phyloP scores from a whole-genome alignment of 2,888 invertebrate genomes.

The Agrochola circellaris region DNA sequence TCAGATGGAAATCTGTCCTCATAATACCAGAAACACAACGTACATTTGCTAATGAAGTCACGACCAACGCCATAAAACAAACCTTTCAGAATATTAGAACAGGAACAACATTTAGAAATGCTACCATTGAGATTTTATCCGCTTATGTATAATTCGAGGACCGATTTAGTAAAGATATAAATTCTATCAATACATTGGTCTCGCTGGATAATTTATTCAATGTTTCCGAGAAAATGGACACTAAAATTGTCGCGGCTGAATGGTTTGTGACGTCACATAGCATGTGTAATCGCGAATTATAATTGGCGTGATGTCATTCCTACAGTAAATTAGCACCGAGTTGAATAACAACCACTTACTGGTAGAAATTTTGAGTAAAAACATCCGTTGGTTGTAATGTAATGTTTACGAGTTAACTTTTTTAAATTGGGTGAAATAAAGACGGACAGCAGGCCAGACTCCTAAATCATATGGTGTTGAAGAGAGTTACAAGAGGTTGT shows the following conservation, averaged over 20 bases:
- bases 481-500: neutral
- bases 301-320: constrained; percentile 73
- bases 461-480: constrained; percentile 4
- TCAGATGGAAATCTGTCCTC: constrained; percentile 38
- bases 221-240: constrained; percentile 45
- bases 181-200: constrained; percentile 16
- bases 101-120: constrained; percentile 20
- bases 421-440: constrained; percentile 45
- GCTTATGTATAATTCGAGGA: constrained; percentile 29
- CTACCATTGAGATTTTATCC: constrained; percentile 18
- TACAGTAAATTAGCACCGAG: constrained; percentile 65
- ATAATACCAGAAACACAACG: constrained; percentile 25
- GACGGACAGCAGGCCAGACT: constrained; percentile 12
- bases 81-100: constrained; percentile 35
- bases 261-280: constrained; percentile 50
- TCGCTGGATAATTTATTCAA: constrained; percentile 35
- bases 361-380: constrained; percentile 37
- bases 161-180: constrained; percentile 8
- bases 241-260: constrained; percentile 37
- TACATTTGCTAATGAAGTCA: constrained; percentile 51
- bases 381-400: constrained; percentile 30
- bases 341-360: constrained; percentile 65
- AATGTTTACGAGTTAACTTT: constrained; percentile 4
- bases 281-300: constrained; percentile 62
- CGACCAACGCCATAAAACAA: constrained; percentile 47